These are phyloP conservation scores for Pseudochaenichthys georgianus DNA, from an alignment of 2,797 vertebrate species.

Conservation along the genomic window DNA sequence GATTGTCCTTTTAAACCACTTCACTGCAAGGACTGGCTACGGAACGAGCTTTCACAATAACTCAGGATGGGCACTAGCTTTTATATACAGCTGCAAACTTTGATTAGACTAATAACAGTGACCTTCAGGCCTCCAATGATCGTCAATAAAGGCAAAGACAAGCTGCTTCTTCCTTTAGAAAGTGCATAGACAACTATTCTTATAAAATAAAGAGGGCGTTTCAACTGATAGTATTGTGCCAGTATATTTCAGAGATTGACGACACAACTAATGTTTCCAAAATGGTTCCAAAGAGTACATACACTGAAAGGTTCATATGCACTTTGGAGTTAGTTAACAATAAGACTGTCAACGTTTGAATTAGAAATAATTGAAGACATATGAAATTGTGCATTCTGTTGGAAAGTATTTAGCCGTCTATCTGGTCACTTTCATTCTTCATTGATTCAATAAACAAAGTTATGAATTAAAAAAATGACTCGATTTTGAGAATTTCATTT, in stretches of 20 bases:
- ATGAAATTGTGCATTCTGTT: not conserved
- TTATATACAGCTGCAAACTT: slow-evolving; percentile 12
- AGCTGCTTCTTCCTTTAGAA: slow-evolving; percentile 10
- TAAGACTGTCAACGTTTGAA: not conserved
- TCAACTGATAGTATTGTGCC: not conserved
- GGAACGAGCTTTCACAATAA: not conserved
- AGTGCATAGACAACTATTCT: not conserved
- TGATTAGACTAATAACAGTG: slow-evolving; percentile 8
- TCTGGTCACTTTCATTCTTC: not conserved
- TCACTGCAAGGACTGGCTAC: not conserved
- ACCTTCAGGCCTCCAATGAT: not conserved
- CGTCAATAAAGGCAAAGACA: not conserved
- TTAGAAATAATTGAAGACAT: not conserved
- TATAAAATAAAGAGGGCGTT: not conserved
- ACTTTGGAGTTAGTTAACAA: not conserved
- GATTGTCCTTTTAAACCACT: not conserved
- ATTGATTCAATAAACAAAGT: not conserved
- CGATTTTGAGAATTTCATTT: not conserved
- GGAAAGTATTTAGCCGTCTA: not conserved
- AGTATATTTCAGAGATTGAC: not conserved
- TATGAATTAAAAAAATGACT: not conserved
- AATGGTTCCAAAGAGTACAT: not conserved
- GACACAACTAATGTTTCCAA: not conserved
- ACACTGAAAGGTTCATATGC: not conserved
- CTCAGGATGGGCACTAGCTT: not conserved